Evolutionary conservation across 35 echinoderm and acorn worm genomes (phyloP), one percentile per base, ranked within the genome.

Genomic region (Acanthaster planci): DNA sequence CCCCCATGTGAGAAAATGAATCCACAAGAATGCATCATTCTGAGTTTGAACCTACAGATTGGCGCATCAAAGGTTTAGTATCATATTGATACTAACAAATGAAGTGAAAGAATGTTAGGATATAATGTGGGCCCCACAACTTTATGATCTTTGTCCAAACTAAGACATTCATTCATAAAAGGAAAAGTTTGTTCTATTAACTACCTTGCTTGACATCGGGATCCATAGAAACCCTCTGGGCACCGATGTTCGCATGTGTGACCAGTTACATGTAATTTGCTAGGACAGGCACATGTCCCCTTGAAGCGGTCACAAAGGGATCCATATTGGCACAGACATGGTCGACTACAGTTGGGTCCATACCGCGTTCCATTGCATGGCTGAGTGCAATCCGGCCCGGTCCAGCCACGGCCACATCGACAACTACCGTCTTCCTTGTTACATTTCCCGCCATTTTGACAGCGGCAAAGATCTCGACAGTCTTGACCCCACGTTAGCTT

Each of bases 281-380:
- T 21, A 22, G 77, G 58, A 83, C 94, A 97, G 0, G 32, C 53
- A 83, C 94, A 97, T 12, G 34, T 19, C 8, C 94, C 94, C 27
- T 76, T 82, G 5, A 84, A 67, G 26, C 84, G 86, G 37, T 92
- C 76, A 84, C 94, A 97, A 22, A 56, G 4, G 21, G 90, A 90
- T 1, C 90, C 90, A 47, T 97, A 92, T 64, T 92, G 82, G 42
- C 94, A 97, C 0, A 37, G 57, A 75, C 94, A 97, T 32, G 56
- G 58, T 22, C 85, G 51, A 9, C 38, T 83, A 38, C 94, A 97
- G 52, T 89, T 68, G 35, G 31, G 79, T 35, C 91, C 91, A 68
- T 84, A 93, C 16, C 42, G 40, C 6, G 86, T 87, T 22, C 56
- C 40, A 47, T 85, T 59, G 56, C 91, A 93, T 26, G 67, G 78